Conservation (phyloP, 2,888 invertebrate species). For the Caenorhabditis doughertyi region DNA sequence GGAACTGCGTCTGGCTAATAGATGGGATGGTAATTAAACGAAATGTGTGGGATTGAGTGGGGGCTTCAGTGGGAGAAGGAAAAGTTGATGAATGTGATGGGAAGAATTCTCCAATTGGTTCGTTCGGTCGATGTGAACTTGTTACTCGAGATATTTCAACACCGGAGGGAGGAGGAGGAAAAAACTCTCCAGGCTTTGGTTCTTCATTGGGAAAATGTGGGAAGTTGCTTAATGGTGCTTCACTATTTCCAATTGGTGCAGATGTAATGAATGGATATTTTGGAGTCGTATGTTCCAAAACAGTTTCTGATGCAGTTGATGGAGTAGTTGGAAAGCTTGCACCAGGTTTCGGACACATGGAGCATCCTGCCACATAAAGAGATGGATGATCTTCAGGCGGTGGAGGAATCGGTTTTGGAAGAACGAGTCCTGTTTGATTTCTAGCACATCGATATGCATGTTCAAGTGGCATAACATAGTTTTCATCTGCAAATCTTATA, state of each 20-base stretch:
- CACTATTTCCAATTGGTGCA: slow-evolving; percentile 5
- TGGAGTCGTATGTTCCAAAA: slow-evolving; percentile 50
- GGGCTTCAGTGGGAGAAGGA: slow-evolving; percentile 1
- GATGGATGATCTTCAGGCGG: slow-evolving; percentile 60
- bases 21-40: slow-evolving; percentile 43
- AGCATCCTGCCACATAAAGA: slow-evolving; percentile 60
- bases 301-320: background rate
- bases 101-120: slow-evolving; percentile 53
- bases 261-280: slow-evolving; percentile 53
- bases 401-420: slow-evolving; percentile 56
- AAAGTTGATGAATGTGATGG: slow-evolving; percentile 22
- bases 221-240: slow-evolving; percentile 37
- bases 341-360: slow-evolving; percentile 47
- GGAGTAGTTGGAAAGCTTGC: background rate
- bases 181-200: slow-evolving; percentile 29
- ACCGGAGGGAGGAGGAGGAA: slow-evolving; percentile 38
- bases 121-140: slow-evolving; percentile 35
- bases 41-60: slow-evolving; percentile 34
- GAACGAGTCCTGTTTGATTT: slow-evolving; percentile 50
- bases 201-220: slow-evolving; percentile 35
- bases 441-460: slow-evolving; percentile 45
- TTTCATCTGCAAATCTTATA: slow-evolving; percentile 40
- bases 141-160: slow-evolving; percentile 50
- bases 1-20: slow-evolving; percentile 39
- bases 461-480: slow-evolving; percentile 63